phyloP scores from a whole-genome alignment of 2,113 vertebrate genomes.

The Uropsilus gracilis region DNA sequence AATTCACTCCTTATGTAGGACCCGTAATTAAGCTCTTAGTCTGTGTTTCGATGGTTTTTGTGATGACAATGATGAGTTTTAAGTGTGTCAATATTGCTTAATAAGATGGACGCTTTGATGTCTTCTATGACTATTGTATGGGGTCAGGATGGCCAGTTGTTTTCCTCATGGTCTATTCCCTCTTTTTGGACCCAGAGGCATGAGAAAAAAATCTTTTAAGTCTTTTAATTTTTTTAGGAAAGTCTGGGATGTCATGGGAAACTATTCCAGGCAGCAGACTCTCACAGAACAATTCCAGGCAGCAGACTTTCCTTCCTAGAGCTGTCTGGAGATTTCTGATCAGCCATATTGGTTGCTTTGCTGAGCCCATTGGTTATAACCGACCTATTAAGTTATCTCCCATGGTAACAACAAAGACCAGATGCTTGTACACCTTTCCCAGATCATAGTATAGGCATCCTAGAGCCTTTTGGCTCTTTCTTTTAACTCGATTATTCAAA shows the following conservation, averaged over 20 bases:
- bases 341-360: background rate
- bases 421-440: background rate
- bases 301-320: background rate
- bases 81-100: background rate
- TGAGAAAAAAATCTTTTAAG: background rate
- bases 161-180: background rate
- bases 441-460: background rate
- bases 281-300: background rate
- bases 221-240: background rate
- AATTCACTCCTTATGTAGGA: background rate
- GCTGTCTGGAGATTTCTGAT: background rate
- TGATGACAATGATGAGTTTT: background rate
- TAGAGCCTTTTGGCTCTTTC: slow-evolving; percentile 44
- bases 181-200: background rate
- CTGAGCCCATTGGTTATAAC: background rate
- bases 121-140: background rate
- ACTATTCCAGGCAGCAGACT: background rate
- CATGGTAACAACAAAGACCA: background rate
- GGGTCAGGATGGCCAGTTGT: background rate
- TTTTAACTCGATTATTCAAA: background rate
- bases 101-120: background rate
- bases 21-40: slow-evolving; percentile 10
- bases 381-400: background rate
- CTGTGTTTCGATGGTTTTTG: background rate
- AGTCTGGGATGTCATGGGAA: background rate